Evolutionary conservation across 2,888 invertebrate genomes (phyloP).

Genomic region (Hyposoter dolosus): DNA sequence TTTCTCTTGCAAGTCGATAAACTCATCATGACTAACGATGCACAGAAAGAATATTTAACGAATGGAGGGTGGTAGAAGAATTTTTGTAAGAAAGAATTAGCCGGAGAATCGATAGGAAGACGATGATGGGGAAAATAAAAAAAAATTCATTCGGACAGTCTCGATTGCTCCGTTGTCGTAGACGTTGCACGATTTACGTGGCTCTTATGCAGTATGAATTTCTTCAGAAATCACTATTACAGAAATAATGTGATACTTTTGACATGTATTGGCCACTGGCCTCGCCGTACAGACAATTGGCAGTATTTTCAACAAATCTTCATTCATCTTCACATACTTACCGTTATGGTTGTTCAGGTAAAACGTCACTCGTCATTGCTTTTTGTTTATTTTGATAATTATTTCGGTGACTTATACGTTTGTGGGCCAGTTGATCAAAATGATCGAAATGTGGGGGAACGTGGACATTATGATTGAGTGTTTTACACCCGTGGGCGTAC

Average conservation of each 20-base stretch:
- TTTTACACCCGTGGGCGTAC: slow-evolving; percentile 46
- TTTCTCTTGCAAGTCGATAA: background rate
- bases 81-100: background rate
- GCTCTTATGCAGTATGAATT: slow-evolving; percentile 31
- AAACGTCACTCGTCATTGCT: background rate
- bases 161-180: background rate
- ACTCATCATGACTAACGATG: background rate
- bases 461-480: slow-evolving; percentile 56
- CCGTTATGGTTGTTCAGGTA: slow-evolving; percentile 40
- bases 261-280: slow-evolving; percentile 57
- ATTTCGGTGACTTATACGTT: background rate
- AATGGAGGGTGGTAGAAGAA: background rate
- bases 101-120: background rate
- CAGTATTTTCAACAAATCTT: slow-evolving; percentile 17
- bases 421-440: slow-evolving; percentile 23
- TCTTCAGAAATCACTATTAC: slow-evolving; percentile 42
- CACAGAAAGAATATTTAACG: slow-evolving; percentile 12
- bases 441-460: slow-evolving; percentile 40
- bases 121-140: background rate
- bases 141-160: background rate
- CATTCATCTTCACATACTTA: background rate
- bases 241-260: slow-evolving; percentile 7
- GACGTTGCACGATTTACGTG: background rate
- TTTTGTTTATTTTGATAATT: background rate
- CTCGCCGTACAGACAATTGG: slow-evolving; percentile 19